Evolutionary conservation across 2,797 vertebrate genomes (phyloP), one percentile per base, ranked within the genome.

Genomic region (Gorsachius magnificus): DNA sequence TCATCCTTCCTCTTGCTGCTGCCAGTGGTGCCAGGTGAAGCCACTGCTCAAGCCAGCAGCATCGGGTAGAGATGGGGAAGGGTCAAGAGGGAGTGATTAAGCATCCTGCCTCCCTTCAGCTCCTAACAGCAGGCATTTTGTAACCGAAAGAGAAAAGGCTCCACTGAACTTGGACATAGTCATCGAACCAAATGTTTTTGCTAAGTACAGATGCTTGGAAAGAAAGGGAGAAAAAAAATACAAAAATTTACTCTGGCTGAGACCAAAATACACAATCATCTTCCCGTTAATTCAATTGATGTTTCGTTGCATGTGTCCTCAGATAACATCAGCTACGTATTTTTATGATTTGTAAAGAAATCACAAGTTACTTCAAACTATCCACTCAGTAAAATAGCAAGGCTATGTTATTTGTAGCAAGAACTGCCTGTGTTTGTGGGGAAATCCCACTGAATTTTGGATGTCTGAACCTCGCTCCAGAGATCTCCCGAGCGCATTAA

Each of bases 131-230:
- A n/a, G 21, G 29, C 54, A 63, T 93, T 93, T 94, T 83, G 51
- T 57, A 92, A 85, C 22, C 58, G 53, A 86, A 86, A 83, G 54
- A 69, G 48, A 83, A 76, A 89, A 86, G 15, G 16, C 74, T 94
- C 31, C 5, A 7, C 60, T 70, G 76, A 81, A 86, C 58, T 75
- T 63, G 60, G 72, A 93, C 56, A 45, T 13, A 91, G 82, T 91
- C 76, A 76, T 76, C 72, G 91, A 95, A 81, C n/a, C 31, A 64
- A 92, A 89, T 86, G 61, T 95, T 95, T 93, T 18, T 94, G 58
- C 76, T 79, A 64, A 79, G 54, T 31, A 68, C 93, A 92, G 87
- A 93, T 91, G 65, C 87, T 94, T 94, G 94, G 90, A 96, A 51
- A 81, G 54, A 71, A 70, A 60, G 38, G 45, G 31, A 65, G 10